Evolutionary conservation across 92 coral and sea anemone genomes (phyloP).

Genomic region (Anthopleura xanthogrammica): DNA sequence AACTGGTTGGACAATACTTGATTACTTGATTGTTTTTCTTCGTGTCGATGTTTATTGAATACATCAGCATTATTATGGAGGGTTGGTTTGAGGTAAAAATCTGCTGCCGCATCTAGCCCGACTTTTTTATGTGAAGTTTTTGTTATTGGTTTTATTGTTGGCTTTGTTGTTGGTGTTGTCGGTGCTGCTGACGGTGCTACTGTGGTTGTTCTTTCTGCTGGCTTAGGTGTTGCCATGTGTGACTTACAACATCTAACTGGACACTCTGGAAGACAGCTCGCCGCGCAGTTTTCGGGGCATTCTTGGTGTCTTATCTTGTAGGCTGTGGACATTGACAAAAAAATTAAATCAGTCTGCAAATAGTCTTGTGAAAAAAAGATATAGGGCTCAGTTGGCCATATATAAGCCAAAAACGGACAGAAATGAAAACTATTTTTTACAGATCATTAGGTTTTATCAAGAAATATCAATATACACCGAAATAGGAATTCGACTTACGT

Average conservation of each 20-base stretch:
- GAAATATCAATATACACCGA: background rate
- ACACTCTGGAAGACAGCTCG: constrained; percentile 43
- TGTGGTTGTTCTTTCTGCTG: background rate
- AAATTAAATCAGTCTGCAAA: too few species aligned
- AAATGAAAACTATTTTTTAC: too few species aligned
- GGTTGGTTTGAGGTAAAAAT: constrained; percentile 25
- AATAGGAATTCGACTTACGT: constrained; percentile 48
- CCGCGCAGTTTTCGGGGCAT: constrained; percentile 56
- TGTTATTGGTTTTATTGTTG: constrained; percentile 1
- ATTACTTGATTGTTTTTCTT: constrained; percentile 4
- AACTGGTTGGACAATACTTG: background rate
- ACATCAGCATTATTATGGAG: constrained; percentile 11
- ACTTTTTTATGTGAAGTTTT: background rate
- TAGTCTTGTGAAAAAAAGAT: too few species aligned
- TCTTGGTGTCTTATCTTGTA: constrained; percentile 64
- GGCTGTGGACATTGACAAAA: constrained; percentile 32
- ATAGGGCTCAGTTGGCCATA: too few species aligned
- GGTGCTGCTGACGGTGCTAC: constrained; percentile 1
- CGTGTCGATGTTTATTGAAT: constrained; percentile 4
- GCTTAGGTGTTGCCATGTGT: background rate
- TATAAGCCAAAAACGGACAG: too few species aligned
- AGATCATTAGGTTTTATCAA: too few species aligned
- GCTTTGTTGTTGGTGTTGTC: background rate
- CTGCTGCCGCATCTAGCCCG: constrained; percentile 9
- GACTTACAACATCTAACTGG: constrained; percentile 45